phyloP scores from a whole-genome alignment of 2,113 vertebrate species.

The Puffinus mauretanicus region DNA sequence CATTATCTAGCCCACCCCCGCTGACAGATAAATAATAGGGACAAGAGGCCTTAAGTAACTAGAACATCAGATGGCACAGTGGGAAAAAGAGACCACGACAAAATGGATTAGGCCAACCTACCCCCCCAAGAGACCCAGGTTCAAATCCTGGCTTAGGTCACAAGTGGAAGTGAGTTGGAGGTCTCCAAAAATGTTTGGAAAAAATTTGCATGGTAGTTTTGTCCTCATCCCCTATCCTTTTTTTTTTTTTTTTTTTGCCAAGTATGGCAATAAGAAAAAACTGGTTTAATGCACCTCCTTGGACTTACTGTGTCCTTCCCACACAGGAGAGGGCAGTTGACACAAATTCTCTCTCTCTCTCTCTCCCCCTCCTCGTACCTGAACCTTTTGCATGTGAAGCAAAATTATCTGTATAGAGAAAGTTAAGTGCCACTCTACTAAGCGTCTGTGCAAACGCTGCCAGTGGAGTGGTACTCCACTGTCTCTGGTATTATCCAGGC shows the following conservation, averaged over 20 bases:
- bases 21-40: background rate
- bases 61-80: background rate
- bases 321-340: background rate
- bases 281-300: background rate
- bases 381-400: background rate
- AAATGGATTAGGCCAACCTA: background rate
- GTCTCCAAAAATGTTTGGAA: background rate
- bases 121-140: background rate
- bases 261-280: background rate
- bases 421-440: background rate
- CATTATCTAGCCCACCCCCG: background rate
- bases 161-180: background rate
- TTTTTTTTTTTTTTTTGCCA: background rate
- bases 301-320: background rate
- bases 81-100: background rate
- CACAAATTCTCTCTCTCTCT: background rate
- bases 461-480: background rate
- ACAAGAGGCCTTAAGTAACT: background rate
- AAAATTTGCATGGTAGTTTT: background rate
- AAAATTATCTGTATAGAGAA: background rate
- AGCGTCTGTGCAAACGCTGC: background rate
- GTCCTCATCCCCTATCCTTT: background rate
- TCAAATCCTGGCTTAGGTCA: conserved; percentile 40
- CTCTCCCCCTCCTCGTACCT: background rate
- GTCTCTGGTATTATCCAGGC: background rate